Base-by-base conservation (phyloP, 2,888 invertebrate genomes). In the Sceliomorpha sp. region DNA sequence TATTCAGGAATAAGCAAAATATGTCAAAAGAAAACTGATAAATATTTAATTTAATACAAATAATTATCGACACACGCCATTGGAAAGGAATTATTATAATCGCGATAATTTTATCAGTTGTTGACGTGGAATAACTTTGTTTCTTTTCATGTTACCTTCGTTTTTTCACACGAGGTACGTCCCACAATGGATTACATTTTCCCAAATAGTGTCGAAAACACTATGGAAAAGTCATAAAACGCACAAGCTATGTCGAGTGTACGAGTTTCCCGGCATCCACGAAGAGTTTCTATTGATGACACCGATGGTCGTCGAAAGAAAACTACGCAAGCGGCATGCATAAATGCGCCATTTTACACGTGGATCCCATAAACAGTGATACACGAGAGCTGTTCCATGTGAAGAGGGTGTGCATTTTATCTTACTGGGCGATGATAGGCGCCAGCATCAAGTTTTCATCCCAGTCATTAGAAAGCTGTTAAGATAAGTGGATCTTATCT, bases 161-260 rank as follows among this genome's bases (percentile, higher is more conserved):
- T n/a, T 29, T 8, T 29, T 7, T 29, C 8, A 5, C 9, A 8
- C 29, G 8, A 7, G 29, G 9, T 5, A 29, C 15, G 42, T 39
- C 68, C 39, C 67, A 53, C 73, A 74, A 80, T 74, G 79, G 76
- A 81, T 84, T 83, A 69, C 82, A 82, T 84, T 84, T 84, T 83
- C 79, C 78, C 80, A 81, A 85, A 84, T 83, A 83, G 81, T 83
- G 72, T 77, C 72, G 80, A 82, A 81, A 82, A 80, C 68, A 71
- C 74, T 80, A 79, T 78, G 75, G 77, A 84, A 81, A 77, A 76
- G 77, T 82, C 83, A 78, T 84, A 84, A 84, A 83, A 74, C 74
- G 73, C 53, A 58, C 72, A 73, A 66, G 81, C 81, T 79, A 82
- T 81, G 81, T 82, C 72, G 73, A 75, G 73, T 84, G 84, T 83